Base-by-base conservation (phyloP, 2,113 vertebrate genomes). In the Circaetus cinerascens region DNA sequence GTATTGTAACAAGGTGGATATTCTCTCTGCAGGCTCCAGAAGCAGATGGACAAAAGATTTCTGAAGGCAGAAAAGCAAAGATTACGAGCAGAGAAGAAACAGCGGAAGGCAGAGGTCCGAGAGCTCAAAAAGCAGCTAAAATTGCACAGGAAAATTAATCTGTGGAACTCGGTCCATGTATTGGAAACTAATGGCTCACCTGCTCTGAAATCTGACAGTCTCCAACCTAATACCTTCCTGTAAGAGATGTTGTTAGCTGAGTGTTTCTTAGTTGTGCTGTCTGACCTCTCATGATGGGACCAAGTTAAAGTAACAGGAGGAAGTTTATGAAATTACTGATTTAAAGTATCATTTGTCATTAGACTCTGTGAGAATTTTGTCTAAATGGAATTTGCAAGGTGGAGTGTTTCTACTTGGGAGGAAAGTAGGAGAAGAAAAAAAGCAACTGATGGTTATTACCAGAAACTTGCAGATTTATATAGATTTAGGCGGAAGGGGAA, bases 51-150 rank as follows among this genome's bases (percentile, higher is more conserved):
- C 98, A 98, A 99, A 97, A 99, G 98, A 72, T 99, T 99, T 95
- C 98, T 99, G 97, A 99, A 99, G 97, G 99, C 99, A 29, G 99
- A 99, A 97, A 99, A 99, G 78, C 99, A 99, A 97, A 99, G 99
- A 71, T 98, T 99, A 95, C 98, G 99, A 98, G 99, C 99, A 67
- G 99, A 99, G 98, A 99, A 99, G 98, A 98, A 99, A 89, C 99
- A 99, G 96, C 98, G 99, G 36, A 99, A 99, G 97, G 99, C 99
- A 63, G 99, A 99, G 94, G 99, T 99, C 93, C 99, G 99, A 96
- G 99, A 99, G 98, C 99, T 99, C 91, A 99, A 99, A 98, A 99
- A 99, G 97, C 99, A 99, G 97, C 98, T 99, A 64, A 99, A 99
- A 97, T 96, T 99, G 97, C 99, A 99, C 97, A 99, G 99, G 97